A percentile compares a stretch with the other conserved stretches of the same genome.
These are phyloP conservation scores for Xyliphius kryptos DNA, from an alignment of 2,113 vertebrate species.

Conservation along the genomic window DNA sequence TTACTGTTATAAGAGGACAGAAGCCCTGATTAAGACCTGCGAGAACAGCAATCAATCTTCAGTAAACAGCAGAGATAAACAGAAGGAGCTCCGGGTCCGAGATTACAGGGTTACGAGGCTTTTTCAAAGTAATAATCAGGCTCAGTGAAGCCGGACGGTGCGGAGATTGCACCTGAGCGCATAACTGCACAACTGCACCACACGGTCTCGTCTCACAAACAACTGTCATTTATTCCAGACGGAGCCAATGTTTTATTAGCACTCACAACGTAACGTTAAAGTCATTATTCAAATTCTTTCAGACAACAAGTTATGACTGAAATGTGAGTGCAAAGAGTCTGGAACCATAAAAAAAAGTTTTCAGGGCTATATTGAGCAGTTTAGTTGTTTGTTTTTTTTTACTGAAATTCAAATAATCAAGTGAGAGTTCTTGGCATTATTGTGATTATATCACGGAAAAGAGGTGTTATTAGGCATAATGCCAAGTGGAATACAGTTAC, in stretches of 20 bases:
- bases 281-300: too few relatives aligned
- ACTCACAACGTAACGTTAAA: neutral
- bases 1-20: conserved; percentile 2
- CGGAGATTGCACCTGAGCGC: conserved; percentile 8
- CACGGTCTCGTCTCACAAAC: neutral
- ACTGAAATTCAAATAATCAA: too few relatives aligned
- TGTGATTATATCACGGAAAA: too few relatives aligned
- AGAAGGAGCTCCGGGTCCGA: conserved; percentile 10
- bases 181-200: neutral
- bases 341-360: too few relatives aligned
- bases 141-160: conserved; percentile 26
- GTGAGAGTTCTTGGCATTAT: too few relatives aligned
- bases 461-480: too few relatives aligned
- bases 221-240: neutral
- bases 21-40: conserved; percentile 9
- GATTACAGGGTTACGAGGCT: neutral
- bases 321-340: too few relatives aligned
- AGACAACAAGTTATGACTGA: too few relatives aligned
- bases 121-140: conserved; percentile 18
- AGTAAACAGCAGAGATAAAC: conserved; percentile 14
- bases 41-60: conserved; percentile 16
- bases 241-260: neutral
- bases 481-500: too few relatives aligned
- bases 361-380: too few relatives aligned
- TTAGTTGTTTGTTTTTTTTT: too few relatives aligned